Evolutionary conservation across 1,140 invertebrate species (phyloP).

Genomic region (Planococcus citri): DNA sequence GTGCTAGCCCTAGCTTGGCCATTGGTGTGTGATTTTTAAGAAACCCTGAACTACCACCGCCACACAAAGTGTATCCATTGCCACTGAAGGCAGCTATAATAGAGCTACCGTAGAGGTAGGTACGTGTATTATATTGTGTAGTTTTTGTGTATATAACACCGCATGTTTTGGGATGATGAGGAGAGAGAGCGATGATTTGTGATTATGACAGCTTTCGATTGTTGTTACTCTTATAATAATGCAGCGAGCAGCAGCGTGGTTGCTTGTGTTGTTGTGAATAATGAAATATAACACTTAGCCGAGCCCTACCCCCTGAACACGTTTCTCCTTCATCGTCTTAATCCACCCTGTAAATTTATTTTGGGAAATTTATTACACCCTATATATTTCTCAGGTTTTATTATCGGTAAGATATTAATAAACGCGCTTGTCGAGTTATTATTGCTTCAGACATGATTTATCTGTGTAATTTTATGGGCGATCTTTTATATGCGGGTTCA

Average conservation of each 20-base stretch:
- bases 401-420: constrained; percentile 19
- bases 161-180: not conserved
- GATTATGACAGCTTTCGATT: constrained; percentile 17
- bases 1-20: too few species aligned
- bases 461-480: constrained; percentile 17
- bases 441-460: constrained; percentile 18
- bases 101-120: not conserved
- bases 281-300: constrained; percentile 17
- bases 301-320: constrained; percentile 15
- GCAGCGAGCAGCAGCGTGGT: too few species aligned
- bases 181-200: constrained; percentile 18
- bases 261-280: not conserved
- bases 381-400: constrained; percentile 18
- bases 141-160: not conserved
- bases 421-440: constrained; percentile 15
- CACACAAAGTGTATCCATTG: not conserved
- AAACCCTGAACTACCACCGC: not conserved
- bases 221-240: not conserved
- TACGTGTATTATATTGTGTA: not conserved
- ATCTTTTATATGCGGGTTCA: constrained; percentile 19
- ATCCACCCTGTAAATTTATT: constrained; percentile 19
- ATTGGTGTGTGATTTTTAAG: not conserved
- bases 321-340: constrained; percentile 15
- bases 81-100: not conserved
- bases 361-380: constrained; percentile 18